Evolutionary conservation across 1,140 invertebrate species (phyloP), one percentile per base, ranked within the genome.

Genomic region (Carposina sasakii): DNA sequence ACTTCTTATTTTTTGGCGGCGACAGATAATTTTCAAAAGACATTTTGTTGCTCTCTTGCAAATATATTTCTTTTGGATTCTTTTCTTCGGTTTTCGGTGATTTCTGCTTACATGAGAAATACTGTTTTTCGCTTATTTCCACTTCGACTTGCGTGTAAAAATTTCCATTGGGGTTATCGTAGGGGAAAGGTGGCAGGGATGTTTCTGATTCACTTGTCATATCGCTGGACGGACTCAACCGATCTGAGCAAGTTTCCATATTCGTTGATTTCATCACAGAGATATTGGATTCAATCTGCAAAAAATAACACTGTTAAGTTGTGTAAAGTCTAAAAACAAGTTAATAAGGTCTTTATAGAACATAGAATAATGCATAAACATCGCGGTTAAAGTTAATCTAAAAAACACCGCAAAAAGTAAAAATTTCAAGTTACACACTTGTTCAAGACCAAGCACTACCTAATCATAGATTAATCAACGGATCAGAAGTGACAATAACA

Each of bases 171-270:
- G 68, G 70, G 33, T 67, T 73, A 13, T 83, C 77, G 44, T 81
- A 83, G 1, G 76, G 54, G 44, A 81, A 83, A 3, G 76, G 63
- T 8, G 78, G 73, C 39, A 82, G 39, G 0, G 79, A 83, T 0
- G 79, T 77, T 64, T 83, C 79, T 0, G 79, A 83, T 48, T 81
- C 76, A 47, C 67, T 79, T 0, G 76, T 81, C 12, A 77, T 40
- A 42, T 83, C 76, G 33, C 76, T 83, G 0, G 76, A 72, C 13
- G 79, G 74, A 57, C 76, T 83, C 2, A 83, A 60, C 3, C 79
- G 69, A 44, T 81, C 76, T 9, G 75, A 73, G 52, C 76, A 78
- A 2, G 67, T 51, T 8, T 83, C 79, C 76, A 83, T 81, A 19
- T 62, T 75, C 12, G 76, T 83, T 2, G 79, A 81, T 74, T 83